Conservation (phyloP, 2,888 invertebrate genomes). For the Leptinotarsa rubiginosa region DNA sequence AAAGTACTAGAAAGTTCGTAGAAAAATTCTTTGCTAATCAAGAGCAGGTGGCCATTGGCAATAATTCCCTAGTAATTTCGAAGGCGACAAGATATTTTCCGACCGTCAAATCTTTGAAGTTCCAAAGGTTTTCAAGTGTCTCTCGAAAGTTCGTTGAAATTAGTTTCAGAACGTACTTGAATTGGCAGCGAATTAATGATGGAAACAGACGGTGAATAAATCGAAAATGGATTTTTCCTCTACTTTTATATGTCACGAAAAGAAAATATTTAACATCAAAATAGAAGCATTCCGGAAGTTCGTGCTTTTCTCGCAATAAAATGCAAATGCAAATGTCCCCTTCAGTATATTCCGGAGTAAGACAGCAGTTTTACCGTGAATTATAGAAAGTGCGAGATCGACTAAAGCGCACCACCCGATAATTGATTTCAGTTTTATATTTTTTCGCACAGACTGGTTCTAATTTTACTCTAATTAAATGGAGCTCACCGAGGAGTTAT, state of each 20-base stretch:
- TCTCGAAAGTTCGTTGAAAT: conserved; percentile 23
- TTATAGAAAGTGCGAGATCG: conserved; percentile 19
- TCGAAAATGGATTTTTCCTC: conserved; percentile 23
- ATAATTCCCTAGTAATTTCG: too few relatives aligned
- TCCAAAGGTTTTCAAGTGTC: conserved; percentile 14
- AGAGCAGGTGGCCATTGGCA: background rate
- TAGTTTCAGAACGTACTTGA: conserved; percentile 16
- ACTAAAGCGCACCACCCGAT: conserved; percentile 17
- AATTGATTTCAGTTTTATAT: conserved; percentile 28
- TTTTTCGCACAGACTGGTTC: conserved; percentile 2
- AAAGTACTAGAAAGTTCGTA: too few relatives aligned
- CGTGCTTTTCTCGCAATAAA: conserved; percentile 41
- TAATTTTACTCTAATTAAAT: conserved; percentile 21
- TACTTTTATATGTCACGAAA: conserved; percentile 21
- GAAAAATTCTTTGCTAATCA: too few relatives aligned
- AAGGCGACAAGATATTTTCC: background rate
- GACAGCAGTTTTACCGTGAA: conserved; percentile 34
- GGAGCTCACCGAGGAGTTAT: conserved; percentile 11
- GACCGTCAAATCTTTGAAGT: background rate
- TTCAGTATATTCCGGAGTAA: conserved; percentile 34
- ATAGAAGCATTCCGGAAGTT: conserved; percentile 35
- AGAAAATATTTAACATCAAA: conserved; percentile 38
- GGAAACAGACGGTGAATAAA: conserved; percentile 17
- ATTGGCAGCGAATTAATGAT: conserved; percentile 11
- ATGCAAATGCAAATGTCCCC: conserved; percentile 43